Base-by-base conservation (phyloP, 2,888 invertebrate species). In the Tachina grossa region DNA sequence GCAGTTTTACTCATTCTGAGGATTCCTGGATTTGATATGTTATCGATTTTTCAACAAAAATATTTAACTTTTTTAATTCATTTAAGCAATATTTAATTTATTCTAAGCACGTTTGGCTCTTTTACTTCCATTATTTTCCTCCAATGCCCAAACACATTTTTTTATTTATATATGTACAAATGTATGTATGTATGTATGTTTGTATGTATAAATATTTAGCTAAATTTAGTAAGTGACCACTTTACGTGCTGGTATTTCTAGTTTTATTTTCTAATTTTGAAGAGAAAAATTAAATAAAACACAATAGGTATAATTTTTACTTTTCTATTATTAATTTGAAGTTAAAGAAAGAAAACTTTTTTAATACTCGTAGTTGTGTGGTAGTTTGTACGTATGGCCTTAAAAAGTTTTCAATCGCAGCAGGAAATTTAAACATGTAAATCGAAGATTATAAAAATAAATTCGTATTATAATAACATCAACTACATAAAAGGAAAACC, bases 191-290 rank as follows among this genome's bases (percentile, higher is more conserved):
- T 31, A 31, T 31, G 31, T 31, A 6, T 31, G 31, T 31, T 31
- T 31, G 31, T 31, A 6, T 31, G 31, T 66, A 22, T 72, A 74
- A 43, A 63, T 55, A 39, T 83, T 78, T 75, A 16, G 61, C 79
- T 83, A 85, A 83, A 85, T 80, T 83, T 80, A 85, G 85, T 68
- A 49, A 83, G 76, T 76, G 85, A 80, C 85, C 83, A 85, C 22
- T 83, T 82, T 85, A 85, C 83, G 85, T 85, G 85, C 65, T 68
- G 78, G 69, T n/a, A 85, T 85, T 81, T 84, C 43, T 47, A 74
- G 47, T 65, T 39, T 82, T 31, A 6, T 31, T 82, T 82, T 79
- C 22, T 47, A 53, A 53, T 57, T 79, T 76, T 80, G 57, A 65
- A 65, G 41, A 14, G 5, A 74, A 59, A 69, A 9, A 16, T 53